Evolutionary conservation across 2,888 invertebrate species (phyloP), one percentile per base, ranked within the genome.

Genomic region (Agrotis clavis): DNA sequence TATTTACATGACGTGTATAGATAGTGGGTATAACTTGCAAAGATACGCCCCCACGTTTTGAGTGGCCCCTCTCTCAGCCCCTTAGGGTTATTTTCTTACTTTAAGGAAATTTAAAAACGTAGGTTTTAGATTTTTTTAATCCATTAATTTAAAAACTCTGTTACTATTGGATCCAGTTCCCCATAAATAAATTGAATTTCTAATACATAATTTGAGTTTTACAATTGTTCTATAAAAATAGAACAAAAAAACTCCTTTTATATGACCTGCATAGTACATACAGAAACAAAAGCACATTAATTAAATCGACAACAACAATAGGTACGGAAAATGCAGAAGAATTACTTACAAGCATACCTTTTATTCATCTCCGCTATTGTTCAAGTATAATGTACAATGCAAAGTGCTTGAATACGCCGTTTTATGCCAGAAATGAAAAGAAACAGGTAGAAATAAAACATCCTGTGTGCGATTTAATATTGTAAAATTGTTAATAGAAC

Each of bases 321-420:
- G 71, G n/a, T 64, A 53, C 47, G 30, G 45, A 47, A 50, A 61
- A 47, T 67, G 68, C 76, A 41, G 56, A 69, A 79, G 76, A 76
- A 81, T 69, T 62, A 70, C 67, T 71, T 62, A 35, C n/a, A 35
- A 57, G 57, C n/a, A 45, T 74, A 84, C 70, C 41, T 47, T 66
- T 71, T 74, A 72, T 74, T 79, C 53, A 57, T 72, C 59, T 51
- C 62, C 65, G 19, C 69, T 61, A 73, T 82, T 84, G 77, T 82
- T 77, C 60, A 65, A 54, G 47, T 72, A 79, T 74, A 81, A 81
- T 77, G 71, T 79, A 81, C 67, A 78, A 81, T 74, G 66, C 64
- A 74, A 77, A 77, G 65, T 57, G 65, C 67, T 73, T 67, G 69
- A 79, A 77, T 67, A 48, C 67, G 19, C 21, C 25, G 50, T 71